Percentiles rank a stretch among this genome's conserved stretches.
These are phyloP conservation scores for Platyrinchus mystaceus DNA, from an alignment of 2,797 vertebrate species.

Conservation along the genomic window DNA sequence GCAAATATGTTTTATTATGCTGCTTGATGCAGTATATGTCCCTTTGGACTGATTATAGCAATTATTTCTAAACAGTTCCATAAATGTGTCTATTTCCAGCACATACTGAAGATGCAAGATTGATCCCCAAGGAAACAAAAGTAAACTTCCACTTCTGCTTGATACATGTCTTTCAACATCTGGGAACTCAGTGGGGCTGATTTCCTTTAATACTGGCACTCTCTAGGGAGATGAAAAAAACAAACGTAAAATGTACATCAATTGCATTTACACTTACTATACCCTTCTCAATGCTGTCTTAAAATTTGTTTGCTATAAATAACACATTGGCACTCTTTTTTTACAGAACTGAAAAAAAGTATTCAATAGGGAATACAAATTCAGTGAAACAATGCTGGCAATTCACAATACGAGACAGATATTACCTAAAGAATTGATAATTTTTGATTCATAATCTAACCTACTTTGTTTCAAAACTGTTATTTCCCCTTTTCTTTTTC, in stretches of 20 bases:
- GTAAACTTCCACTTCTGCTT: conserved; percentile 19
- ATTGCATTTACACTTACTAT: not conserved
- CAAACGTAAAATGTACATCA: not conserved
- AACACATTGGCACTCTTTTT: not conserved
- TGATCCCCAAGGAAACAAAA: conserved; percentile 32
- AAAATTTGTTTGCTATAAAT: not conserved
- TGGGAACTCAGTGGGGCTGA: not conserved
- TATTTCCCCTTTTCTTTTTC: conserved; percentile 82
- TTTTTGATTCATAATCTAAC: conserved; percentile 21
- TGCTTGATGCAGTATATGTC: not conserved
- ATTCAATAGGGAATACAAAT: not conserved
- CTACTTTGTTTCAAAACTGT: conserved; percentile 82
- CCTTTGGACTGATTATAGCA: conserved; percentile 43
- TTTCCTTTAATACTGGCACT: not conserved
- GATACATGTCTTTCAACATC: not conserved
- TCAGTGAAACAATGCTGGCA: not conserved
- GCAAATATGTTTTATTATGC: conserved; percentile 27
- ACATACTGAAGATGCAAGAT: conserved; percentile 9
- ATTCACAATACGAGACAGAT: not conserved
- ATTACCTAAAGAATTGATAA: not conserved
- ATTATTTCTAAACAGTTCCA: conserved; percentile 48
- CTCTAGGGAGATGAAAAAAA: not conserved
- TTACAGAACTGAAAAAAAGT: not conserved
- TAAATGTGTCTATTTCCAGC: conserved; percentile 20
- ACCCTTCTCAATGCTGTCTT: not conserved